These are phyloP conservation scores for Trichonephila inaurata DNA, from an alignment of 1,140 invertebrate species.

Conservation along the genomic window DNA sequence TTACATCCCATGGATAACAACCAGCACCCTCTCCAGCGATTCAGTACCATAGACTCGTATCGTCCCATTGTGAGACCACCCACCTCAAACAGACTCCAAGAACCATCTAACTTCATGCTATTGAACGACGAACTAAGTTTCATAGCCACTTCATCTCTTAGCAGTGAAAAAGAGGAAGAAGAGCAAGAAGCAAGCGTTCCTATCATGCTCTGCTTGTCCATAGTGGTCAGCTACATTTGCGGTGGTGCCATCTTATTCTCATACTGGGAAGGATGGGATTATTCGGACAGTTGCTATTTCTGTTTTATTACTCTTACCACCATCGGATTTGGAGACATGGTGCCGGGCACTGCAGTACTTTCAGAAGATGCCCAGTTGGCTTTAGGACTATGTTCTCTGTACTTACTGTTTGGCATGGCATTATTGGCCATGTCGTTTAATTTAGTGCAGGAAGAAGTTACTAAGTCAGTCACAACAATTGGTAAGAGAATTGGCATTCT, in stretches of 20 bases:
- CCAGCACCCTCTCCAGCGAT: not conserved
- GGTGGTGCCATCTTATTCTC: slow-evolving; percentile 94
- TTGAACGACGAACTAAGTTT: slow-evolving; percentile 23
- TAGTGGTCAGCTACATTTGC: slow-evolving; percentile 94
- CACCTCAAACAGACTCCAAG: not conserved
- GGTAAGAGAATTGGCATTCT: slow-evolving; percentile 84
- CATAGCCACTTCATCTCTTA: not conserved
- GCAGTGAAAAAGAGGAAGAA: slow-evolving; percentile 80
- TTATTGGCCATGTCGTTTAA: slow-evolving; percentile 96
- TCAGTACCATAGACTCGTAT: not conserved
- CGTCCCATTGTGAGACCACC: not conserved
- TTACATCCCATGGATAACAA: slow-evolving; percentile 48
- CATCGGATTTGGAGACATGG: slow-evolving; percentile 92
- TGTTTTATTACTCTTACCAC: slow-evolving; percentile 91
- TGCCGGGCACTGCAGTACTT: slow-evolving; percentile 85
- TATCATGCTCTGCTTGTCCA: slow-evolving; percentile 92
- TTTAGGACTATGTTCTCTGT: slow-evolving; percentile 91
- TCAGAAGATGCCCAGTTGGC: slow-evolving; percentile 87
- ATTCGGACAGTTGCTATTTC: slow-evolving; percentile 95
- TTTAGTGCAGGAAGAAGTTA: slow-evolving; percentile 93
- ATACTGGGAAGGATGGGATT: slow-evolving; percentile 90
- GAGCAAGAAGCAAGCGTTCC: slow-evolving; percentile 80
- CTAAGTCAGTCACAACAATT: slow-evolving; percentile 86
- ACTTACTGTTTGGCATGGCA: slow-evolving; percentile 92
- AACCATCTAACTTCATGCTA: not conserved